These are phyloP conservation scores for Procapra przewalskii DNA, from an alignment of 2,113 vertebrate species.

Conservation along the genomic window DNA sequence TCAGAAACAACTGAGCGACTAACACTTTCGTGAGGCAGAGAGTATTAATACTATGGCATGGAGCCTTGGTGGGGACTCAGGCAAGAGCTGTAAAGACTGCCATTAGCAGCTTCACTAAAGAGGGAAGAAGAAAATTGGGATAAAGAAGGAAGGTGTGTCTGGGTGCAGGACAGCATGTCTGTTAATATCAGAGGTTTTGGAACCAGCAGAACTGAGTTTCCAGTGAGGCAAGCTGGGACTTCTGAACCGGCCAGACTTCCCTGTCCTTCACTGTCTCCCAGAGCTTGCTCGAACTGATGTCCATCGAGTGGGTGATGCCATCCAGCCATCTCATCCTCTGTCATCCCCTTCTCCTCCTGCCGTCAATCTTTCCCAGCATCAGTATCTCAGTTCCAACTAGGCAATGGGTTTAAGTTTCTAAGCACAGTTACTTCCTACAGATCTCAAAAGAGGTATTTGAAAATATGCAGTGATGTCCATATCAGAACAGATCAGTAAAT, in stretches of 20 bases:
- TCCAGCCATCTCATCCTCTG: neutral
- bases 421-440: accelerated
- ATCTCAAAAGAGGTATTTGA: neutral
- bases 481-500: neutral
- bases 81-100: neutral
- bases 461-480: neutral
- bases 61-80: neutral
- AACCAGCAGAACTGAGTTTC: neutral
- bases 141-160: neutral
- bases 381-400: neutral
- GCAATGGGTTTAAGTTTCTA: neutral
- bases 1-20: accelerated
- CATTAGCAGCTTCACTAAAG: neutral
- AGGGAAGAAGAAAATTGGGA: neutral
- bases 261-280: neutral
- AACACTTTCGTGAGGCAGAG: neutral
- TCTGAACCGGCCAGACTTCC: neutral
- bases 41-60: neutral
- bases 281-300: neutral
- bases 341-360: neutral
- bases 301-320: accelerated
- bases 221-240: accelerated
- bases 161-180: accelerated
- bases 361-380: neutral
- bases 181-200: neutral